Conservation (phyloP, 53 echinoderm and acorn worm species). For the Zoroaster sp. region DNA sequence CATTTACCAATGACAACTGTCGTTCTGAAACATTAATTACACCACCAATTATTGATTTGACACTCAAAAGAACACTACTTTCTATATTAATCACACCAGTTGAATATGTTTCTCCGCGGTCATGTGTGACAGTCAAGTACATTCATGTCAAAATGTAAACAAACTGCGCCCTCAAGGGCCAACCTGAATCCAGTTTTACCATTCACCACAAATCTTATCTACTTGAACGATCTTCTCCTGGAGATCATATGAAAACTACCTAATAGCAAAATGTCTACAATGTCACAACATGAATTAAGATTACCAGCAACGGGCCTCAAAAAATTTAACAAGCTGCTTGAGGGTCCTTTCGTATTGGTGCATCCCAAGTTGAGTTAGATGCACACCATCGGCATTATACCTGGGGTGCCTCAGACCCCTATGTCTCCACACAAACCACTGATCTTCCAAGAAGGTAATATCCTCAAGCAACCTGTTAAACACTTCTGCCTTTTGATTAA, state of each 20-base stretch:
- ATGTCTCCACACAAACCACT: not conserved
- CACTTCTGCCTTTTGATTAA: not conserved
- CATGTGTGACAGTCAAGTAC: too few species aligned
- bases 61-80: too few species aligned
- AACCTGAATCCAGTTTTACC: too few species aligned
- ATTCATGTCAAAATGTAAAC: too few species aligned
- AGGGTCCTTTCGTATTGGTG: not conserved
- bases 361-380: not conserved
- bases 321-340: slow-evolving; percentile 10
- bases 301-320: not conserved
- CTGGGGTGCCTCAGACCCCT: slow-evolving; percentile 6
- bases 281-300: not conserved
- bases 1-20: too few species aligned
- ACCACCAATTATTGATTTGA: too few species aligned
- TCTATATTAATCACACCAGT: too few species aligned
- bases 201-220: not conserved
- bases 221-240: not conserved
- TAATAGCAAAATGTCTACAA: not conserved
- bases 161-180: too few species aligned
- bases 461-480: slow-evolving; percentile 13
- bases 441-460: not conserved
- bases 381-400: not conserved
- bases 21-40: too few species aligned
- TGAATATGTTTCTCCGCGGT: too few species aligned
- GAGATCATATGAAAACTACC: not conserved